Evolutionary conservation across 2,797 vertebrate genomes (phyloP).

Genomic region (Oreortyx pictus): DNA sequence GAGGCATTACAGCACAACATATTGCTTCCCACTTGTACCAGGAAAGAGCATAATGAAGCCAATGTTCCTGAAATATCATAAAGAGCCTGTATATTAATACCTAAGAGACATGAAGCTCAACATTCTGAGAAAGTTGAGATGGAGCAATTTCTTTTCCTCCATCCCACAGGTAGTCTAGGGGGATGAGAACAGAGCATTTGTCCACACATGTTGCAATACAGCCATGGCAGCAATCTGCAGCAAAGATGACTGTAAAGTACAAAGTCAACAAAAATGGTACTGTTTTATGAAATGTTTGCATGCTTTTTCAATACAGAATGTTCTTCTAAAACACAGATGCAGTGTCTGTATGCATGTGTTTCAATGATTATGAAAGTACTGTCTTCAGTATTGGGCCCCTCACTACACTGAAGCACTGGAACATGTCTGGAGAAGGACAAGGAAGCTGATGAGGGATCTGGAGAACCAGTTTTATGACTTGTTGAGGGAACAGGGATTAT

Average conservation of each 20-base stretch:
- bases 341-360: not conserved
- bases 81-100: not conserved
- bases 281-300: not conserved
- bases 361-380: not conserved
- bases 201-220: accelerated
- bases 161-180: accelerated
- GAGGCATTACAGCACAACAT: too few relatives aligned
- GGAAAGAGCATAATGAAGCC: too few relatives aligned
- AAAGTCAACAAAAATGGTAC: not conserved
- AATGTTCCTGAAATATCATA: too few relatives aligned
- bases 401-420: too few relatives aligned
- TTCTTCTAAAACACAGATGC: not conserved
- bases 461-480: too few relatives aligned
- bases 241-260: not conserved
- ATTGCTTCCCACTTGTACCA: too few relatives aligned
- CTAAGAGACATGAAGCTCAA: not conserved
- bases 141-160: not conserved
- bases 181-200: accelerated
- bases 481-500: too few relatives aligned
- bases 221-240: not conserved
- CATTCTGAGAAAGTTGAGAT: not conserved
- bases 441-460: too few relatives aligned
- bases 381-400: too few relatives aligned
- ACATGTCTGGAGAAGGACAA: too few relatives aligned
- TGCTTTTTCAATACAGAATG: not conserved